Evolutionary conservation across 2,797 vertebrate species (phyloP).

Genomic region (Scyliorhinus canicula): DNA sequence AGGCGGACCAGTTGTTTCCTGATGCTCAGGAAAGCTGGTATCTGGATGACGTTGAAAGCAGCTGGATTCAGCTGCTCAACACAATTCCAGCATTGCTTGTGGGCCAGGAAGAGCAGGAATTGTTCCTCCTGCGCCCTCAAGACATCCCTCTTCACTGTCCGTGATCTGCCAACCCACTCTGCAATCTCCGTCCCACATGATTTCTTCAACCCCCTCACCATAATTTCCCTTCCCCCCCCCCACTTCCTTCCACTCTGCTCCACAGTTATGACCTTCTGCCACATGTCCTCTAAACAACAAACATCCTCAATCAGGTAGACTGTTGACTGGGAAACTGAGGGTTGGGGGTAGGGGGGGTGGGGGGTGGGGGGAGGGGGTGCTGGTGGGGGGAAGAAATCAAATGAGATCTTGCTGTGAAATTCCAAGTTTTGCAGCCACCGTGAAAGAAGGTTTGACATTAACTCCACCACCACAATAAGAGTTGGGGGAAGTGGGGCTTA

Average conservation of each 20-base stretch:
- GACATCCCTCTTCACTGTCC: background rate
- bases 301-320: too few relatives aligned
- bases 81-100: background rate
- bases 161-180: background rate
- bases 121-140: background rate
- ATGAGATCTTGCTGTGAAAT: background rate
- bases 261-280: background rate
- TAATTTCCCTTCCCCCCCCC: background rate
- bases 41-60: background rate
- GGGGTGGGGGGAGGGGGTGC: too few relatives aligned
- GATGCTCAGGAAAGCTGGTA: background rate
- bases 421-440: background rate
- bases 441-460: background rate
- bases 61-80: background rate
- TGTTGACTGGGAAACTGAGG: background rate
- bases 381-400: background rate
- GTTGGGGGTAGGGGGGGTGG: too few relatives aligned
- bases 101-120: background rate
- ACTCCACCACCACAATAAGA: background rate
- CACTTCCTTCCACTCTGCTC: background rate
- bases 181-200: background rate
- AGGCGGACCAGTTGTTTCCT: background rate
- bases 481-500: too few relatives aligned
- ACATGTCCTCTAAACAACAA: background rate
- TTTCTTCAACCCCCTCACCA: background rate